Percentiles rank a stretch among this genome's conserved stretches.
Evolutionary conservation across 2,113 vertebrate genomes (phyloP).

Genomic region (Okapia johnstoni): DNA sequence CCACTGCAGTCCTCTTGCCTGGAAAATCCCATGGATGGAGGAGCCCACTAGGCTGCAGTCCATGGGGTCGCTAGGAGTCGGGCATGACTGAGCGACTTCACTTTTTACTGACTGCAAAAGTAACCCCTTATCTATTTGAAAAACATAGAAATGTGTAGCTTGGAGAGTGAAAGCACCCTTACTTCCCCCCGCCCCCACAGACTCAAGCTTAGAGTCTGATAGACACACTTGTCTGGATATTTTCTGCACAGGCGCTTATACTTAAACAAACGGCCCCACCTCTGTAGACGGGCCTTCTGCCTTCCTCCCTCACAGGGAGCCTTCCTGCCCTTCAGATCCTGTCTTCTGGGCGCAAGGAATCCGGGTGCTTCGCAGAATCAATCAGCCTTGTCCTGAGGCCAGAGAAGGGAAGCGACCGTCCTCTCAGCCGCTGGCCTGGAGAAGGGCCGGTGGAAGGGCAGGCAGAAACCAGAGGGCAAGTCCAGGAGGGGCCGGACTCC

Average conservation of each 20-base stretch:
- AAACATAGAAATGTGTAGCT: neutral
- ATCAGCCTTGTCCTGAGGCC: neutral
- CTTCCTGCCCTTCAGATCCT: neutral
- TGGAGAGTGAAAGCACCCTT: neutral
- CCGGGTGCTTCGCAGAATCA: neutral
- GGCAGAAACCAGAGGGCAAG: neutral
- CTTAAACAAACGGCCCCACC: neutral
- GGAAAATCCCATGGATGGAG: too few relatives aligned
- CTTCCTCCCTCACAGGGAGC: too few relatives aligned
- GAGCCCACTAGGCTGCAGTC: too few relatives aligned
- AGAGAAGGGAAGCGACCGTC: neutral
- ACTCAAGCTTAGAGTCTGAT: neutral
- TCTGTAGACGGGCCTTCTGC: too few relatives aligned
- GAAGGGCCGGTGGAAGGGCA: neutral
- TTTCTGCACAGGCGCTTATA: neutral
- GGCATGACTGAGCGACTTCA: too few relatives aligned
- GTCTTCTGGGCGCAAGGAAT: neutral
- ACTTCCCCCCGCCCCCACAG: neutral
- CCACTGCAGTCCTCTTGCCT: too few relatives aligned
- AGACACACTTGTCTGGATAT: neutral
- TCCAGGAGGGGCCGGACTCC: neutral
- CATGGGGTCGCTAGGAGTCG: too few relatives aligned
- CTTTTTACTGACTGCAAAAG: neutral
- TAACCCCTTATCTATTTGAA: neutral
- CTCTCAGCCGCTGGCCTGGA: neutral